Evolutionary conservation across 1,140 invertebrate species (phyloP).

Genomic region (Halesus radiatus): DNA sequence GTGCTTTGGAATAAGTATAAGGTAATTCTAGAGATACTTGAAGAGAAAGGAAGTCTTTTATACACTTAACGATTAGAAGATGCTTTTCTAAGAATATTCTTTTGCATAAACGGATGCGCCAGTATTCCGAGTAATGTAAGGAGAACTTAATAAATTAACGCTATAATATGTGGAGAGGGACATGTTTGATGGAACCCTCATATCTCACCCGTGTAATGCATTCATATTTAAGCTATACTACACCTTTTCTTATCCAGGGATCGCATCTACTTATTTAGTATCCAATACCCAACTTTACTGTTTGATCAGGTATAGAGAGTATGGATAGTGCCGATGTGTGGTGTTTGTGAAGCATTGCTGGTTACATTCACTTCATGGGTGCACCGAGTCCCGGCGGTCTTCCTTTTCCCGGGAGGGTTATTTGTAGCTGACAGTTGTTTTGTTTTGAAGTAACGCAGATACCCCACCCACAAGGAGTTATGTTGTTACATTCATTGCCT

Average conservation of each 20-base stretch:
- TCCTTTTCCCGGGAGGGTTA: too few relatives aligned
- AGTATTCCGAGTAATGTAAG: slow-evolving; percentile 12
- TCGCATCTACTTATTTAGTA: background rate
- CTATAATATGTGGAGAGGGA: background rate
- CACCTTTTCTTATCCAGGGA: background rate
- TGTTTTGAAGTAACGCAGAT: too few relatives aligned
- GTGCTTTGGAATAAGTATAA: slow-evolving; percentile 31
- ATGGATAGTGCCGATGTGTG: too few relatives aligned
- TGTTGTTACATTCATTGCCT: too few relatives aligned
- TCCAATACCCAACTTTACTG: background rate
- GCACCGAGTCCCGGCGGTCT: too few relatives aligned
- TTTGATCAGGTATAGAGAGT: background rate
- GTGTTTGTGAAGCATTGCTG: too few relatives aligned
- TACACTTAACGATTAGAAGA: slow-evolving; percentile 34
- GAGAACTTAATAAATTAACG: slow-evolving; percentile 27
- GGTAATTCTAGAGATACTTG: slow-evolving; percentile 32
- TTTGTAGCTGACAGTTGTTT: too few relatives aligned
- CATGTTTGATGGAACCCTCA: background rate
- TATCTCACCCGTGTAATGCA: background rate
- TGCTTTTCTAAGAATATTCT: slow-evolving; percentile 37
- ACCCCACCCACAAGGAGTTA: too few relatives aligned
- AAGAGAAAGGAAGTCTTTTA: slow-evolving; percentile 22
- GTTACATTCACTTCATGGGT: too few relatives aligned
- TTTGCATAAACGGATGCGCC: slow-evolving; percentile 23
- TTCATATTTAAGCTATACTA: slow-evolving; percentile 4